A percentile compares a stretch with the other conserved stretches of the same genome.
Evolutionary conservation across 2,797 vertebrate genomes (phyloP).

Genomic region (Sebastes steindachneri): DNA sequence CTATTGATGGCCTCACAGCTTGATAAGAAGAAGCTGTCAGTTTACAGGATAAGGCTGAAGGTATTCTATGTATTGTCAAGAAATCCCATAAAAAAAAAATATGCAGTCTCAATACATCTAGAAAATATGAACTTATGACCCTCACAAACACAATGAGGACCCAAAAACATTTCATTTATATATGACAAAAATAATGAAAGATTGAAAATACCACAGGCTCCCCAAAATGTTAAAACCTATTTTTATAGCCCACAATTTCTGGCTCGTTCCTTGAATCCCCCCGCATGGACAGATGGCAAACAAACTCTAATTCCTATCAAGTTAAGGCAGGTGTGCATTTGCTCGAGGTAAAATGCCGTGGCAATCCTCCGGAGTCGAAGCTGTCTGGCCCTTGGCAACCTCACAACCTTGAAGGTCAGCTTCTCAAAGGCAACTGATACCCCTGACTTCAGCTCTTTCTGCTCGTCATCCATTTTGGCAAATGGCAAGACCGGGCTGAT

Average conservation of each 20-base stretch:
- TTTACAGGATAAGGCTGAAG: background rate
- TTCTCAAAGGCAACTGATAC: slow-evolving; percentile 71
- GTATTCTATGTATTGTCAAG: background rate
- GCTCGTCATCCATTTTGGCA: slow-evolving; percentile 74
- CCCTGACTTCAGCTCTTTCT: slow-evolving; percentile 73
- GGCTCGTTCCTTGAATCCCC: background rate
- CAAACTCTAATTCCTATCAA: slow-evolving; percentile 27
- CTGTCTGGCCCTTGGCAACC: slow-evolving; percentile 57
- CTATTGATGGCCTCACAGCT: slow-evolving; percentile 30
- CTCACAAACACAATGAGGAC: background rate
- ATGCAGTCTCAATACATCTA: background rate
- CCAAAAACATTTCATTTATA: background rate
- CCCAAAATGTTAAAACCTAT: background rate
- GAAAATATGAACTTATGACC: background rate
- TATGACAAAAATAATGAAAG: background rate
- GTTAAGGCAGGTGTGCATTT: slow-evolving; percentile 16
- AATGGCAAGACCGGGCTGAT: slow-evolving; percentile 76
- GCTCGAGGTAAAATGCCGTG: slow-evolving; percentile 32
- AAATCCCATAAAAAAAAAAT: background rate
- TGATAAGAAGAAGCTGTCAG: background rate
- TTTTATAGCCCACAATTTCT: background rate
- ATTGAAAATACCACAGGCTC: background rate
- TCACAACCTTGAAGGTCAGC: slow-evolving; percentile 74
- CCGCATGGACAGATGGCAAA: slow-evolving; percentile 26
- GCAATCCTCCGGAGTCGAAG: slow-evolving; percentile 45